Conservation (phyloP, 2,888 invertebrate genomes). For the Philhelius pedissequus region DNA sequence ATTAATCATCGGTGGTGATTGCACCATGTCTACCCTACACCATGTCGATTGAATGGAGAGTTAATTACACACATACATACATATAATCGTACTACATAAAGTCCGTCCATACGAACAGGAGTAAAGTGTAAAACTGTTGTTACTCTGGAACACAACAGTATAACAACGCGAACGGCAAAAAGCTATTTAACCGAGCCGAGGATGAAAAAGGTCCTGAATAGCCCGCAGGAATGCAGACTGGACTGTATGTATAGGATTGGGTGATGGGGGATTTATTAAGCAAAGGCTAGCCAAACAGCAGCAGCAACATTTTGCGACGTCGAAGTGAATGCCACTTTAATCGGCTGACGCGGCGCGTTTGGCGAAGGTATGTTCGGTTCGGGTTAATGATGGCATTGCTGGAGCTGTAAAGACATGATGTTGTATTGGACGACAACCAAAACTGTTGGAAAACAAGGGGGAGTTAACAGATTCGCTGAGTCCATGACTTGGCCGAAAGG, state of each 20-base stretch:
- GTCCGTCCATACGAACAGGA: conserved; percentile 20
- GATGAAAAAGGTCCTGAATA: conserved; percentile 17
- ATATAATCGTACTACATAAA: neutral
- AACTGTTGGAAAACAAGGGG: neutral
- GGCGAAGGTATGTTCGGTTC: conserved; percentile 64
- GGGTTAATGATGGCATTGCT: conserved; percentile 64
- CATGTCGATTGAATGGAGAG: conserved; percentile 51
- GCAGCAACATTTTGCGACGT: conserved; percentile 25
- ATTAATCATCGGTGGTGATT: conserved; percentile 65
- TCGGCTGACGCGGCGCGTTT: conserved; percentile 44
- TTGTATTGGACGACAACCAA: conserved; percentile 17
- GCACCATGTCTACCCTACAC: conserved; percentile 19
- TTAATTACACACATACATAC: conserved; percentile 58
- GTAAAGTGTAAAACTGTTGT: conserved; percentile 38
- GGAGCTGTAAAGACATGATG: conserved; percentile 50
- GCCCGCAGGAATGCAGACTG: conserved; percentile 10
- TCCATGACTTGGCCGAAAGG: neutral
- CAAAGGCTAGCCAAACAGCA: conserved; percentile 9
- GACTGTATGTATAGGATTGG: neutral
- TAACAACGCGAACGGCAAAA: conserved; percentile 26
- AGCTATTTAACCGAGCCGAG: conserved; percentile 37
- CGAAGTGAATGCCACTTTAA: conserved; percentile 62
- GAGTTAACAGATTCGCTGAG: neutral
- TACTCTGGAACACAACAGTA: conserved; percentile 30
- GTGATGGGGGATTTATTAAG: neutral